These are phyloP conservation scores for Gasterosteus nipponicus DNA, from an alignment of 2,113 vertebrate species.

Conservation along the genomic window DNA sequence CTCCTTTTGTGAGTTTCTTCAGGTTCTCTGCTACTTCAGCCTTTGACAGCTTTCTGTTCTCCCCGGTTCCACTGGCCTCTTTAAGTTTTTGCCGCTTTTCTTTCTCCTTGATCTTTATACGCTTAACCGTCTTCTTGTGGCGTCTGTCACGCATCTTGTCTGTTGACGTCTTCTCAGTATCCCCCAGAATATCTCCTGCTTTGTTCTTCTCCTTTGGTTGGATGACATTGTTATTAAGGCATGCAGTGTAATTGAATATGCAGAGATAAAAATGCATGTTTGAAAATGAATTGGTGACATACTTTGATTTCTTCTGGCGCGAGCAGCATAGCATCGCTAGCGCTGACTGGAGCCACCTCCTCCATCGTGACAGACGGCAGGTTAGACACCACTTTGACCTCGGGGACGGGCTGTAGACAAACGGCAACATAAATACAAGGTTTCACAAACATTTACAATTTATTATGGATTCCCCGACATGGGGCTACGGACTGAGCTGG, in stretches of 20 bases:
- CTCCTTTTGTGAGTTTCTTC: conserved; percentile 87
- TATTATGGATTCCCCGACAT: neutral
- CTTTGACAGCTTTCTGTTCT: conserved; percentile 79
- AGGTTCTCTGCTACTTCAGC: conserved; percentile 83
- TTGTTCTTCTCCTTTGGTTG: conserved; percentile 90
- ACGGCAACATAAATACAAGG: neutral
- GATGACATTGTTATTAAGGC: conserved; percentile 26
- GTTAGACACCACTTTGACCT: conserved; percentile 95
- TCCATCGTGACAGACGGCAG: conserved; percentile 93
- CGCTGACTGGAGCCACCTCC: conserved; percentile 93
- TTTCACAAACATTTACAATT: neutral
- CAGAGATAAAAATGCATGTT: neutral
- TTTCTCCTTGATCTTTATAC: conserved; percentile 83
- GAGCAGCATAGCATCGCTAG: conserved; percentile 88
- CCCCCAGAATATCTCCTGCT: conserved; percentile 88
- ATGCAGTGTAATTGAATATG: neutral
- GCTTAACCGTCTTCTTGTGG: conserved; percentile 88
- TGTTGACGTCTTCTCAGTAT: conserved; percentile 89
- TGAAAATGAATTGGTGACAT: conserved; percentile 20
- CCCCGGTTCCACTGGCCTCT: conserved; percentile 77
- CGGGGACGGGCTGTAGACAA: conserved; percentile 86
- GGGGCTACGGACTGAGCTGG: neutral
- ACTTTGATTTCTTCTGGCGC: conserved; percentile 98
- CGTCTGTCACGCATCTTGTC: conserved; percentile 93
- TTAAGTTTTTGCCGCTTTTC: conserved; percentile 85